A percentile compares a stretch with the other conserved stretches of the same genome.
These are phyloP conservation scores for Drosophila yakuba DNA, from an alignment of 1,140 invertebrate species.

Conservation along the genomic window DNA sequence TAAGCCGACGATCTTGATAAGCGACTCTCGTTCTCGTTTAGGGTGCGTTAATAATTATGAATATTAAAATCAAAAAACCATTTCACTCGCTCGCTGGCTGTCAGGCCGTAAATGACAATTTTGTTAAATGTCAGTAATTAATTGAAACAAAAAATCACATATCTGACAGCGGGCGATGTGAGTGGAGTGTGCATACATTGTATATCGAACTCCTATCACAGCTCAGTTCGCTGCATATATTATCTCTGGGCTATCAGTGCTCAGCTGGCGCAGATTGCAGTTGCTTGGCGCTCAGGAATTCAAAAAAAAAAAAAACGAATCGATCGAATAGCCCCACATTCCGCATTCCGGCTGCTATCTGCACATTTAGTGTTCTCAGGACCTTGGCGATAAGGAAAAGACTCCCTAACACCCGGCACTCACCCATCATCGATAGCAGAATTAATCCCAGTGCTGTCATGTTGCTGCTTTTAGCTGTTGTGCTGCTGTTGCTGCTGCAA, in stretches of 20 bases:
- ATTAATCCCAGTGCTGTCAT: constrained; percentile 82
- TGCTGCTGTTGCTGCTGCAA: neutral
- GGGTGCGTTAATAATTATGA: constrained; percentile 46
- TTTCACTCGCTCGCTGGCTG: constrained; percentile 42
- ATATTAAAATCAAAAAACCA: constrained; percentile 60
- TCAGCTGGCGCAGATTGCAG: constrained; percentile 39
- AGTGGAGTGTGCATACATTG: constrained; percentile 22
- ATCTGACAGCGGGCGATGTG: constrained; percentile 20
- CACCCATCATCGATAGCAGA: constrained; percentile 84
- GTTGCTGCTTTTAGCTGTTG: constrained; percentile 25
- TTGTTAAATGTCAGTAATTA: constrained; percentile 73
- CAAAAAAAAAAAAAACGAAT: constrained; percentile 10
- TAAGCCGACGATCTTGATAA: neutral
- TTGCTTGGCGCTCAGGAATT: constrained; percentile 44
- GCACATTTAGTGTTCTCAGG: neutral
- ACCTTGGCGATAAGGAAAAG: constrained; percentile 42
- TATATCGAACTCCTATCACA: constrained; percentile 9
- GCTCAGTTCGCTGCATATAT: constrained; percentile 6
- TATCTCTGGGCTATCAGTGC: constrained; percentile 19
- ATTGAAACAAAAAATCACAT: constrained; percentile 65
- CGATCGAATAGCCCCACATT: neutral
- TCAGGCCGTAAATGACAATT: constrained; percentile 62
- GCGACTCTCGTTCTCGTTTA: constrained; percentile 10
- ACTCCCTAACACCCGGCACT: constrained; percentile 45
- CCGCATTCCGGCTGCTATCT: constrained; percentile 8